phyloP scores from a whole-genome alignment of 2,888 invertebrate species.

The Lithophane leautieri region DNA sequence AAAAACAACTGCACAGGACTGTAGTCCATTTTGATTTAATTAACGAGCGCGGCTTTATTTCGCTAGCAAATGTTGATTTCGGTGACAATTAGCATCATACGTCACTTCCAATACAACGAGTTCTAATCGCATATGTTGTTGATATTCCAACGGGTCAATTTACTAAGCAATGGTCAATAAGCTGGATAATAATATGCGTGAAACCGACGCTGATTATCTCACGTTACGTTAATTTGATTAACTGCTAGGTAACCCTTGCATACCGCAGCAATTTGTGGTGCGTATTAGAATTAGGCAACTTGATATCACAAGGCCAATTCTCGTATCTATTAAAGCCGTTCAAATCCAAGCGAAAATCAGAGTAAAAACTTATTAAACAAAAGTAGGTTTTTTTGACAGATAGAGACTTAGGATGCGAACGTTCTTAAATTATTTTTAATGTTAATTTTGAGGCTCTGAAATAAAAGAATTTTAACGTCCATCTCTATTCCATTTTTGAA shows the following conservation, averaged over 20 bases:
- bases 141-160: conserved; percentile 28
- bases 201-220: conserved; percentile 19
- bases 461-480: background rate
- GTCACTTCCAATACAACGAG: conserved; percentile 18
- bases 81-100: background rate
- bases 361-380: background rate
- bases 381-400: background rate
- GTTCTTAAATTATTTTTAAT: background rate
- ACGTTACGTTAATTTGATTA: conserved; percentile 33
- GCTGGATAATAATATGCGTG: conserved; percentile 21
- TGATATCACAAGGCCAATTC: too few relatives aligned
- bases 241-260: conserved; percentile 5
- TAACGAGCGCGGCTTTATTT: background rate
- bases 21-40: background rate
- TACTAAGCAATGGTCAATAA: conserved; percentile 12
- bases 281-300: background rate
- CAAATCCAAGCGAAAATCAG: background rate
- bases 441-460: background rate
- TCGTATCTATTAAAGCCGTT: background rate
- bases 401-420: background rate
- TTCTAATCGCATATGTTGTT: conserved; percentile 13
- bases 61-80: background rate
- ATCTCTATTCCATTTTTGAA: background rate
- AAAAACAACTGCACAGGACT: too few relatives aligned
- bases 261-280: background rate